Conservation (phyloP, 1,140 invertebrate species). For the Delia radicum region DNA sequence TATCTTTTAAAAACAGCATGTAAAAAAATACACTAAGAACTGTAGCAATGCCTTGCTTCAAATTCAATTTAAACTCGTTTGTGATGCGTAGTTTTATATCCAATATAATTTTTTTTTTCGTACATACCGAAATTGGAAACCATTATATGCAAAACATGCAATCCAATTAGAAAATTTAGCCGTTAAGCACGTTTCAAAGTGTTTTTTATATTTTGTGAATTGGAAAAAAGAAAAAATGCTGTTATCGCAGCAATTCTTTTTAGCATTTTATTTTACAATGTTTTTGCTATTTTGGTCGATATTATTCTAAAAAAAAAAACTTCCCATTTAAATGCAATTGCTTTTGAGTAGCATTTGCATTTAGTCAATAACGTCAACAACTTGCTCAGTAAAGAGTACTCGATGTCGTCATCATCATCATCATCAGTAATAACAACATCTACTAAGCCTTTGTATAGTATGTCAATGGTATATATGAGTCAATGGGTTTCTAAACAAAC, state of each 20-base stretch:
- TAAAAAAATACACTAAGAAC: too few species aligned
- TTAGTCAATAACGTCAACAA: conserved; percentile 12
- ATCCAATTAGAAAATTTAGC: conserved; percentile 17
- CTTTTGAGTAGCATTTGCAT: conserved; percentile 23
- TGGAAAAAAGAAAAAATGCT: neutral
- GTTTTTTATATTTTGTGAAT: neutral
- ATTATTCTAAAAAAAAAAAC: neutral
- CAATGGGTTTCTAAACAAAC: neutral
- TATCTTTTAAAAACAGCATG: too few species aligned
- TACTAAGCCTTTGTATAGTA: neutral
- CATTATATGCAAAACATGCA: conserved; percentile 8
- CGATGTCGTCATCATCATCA: neutral
- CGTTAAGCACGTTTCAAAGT: conserved; percentile 13
- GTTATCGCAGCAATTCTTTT: neutral
- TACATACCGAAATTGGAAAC: neutral
- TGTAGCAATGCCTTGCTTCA: too few species aligned
- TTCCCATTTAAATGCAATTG: conserved; percentile 13
- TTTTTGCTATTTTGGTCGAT: neutral
- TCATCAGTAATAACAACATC: neutral
- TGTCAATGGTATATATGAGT: neutral
- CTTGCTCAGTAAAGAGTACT: neutral
- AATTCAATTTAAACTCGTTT: neutral
- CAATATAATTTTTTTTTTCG: neutral
- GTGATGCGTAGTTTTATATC: neutral
- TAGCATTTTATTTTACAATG: neutral